Evolutionary conservation across 2,888 invertebrate species (phyloP), one percentile per base, ranked within the genome.

Genomic region (Sceliomorpha sp.): DNA sequence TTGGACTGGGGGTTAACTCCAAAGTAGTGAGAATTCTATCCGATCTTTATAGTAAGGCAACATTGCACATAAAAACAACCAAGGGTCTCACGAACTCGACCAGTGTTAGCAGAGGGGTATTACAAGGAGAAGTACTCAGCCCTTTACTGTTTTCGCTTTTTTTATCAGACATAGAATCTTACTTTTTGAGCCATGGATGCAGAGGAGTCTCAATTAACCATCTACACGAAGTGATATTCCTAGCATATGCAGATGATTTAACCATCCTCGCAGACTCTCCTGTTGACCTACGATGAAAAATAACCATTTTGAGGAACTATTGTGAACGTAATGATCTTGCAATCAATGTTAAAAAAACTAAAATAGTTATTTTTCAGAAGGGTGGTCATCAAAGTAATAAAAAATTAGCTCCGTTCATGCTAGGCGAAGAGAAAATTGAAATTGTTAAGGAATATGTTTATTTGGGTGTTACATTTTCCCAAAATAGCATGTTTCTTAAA

Each of bases 201-300:
- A 42, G 42, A 20, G 42, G 42, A 10, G 13, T 42, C 9, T 42
- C 42, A n/a, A 26, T 42, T 10, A 20, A 42, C 6, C 27, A 42
- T 27, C 27, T 7, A 12, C 10, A 42, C 1, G 42, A 42, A 13
- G 13, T 42, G 1, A 24, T 13, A 1, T 1, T 42, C 1, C 13
- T 42, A 3, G 27, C 42, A 2, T 42, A 42, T 13, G 42, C 13
- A 2, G 9, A 29, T 29, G 29, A 29, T 8, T 5, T 29, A 29
- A 8, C 8, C 2, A 29, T 29, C 1, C 8, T 29, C 9, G 29
- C 29, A 2, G 29, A 29, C 8, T 5, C 4, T 29, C 8, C 3
- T 8, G 8, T n/a, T 9, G 2, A 20, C 5, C 2, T 20, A 5
- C 2, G 5, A 20, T 4, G 5, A 20, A 20, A 4, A 4, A 20